Evolutionary conservation across 2,888 invertebrate species (phyloP).

Genomic region (Coremacera marginata): DNA sequence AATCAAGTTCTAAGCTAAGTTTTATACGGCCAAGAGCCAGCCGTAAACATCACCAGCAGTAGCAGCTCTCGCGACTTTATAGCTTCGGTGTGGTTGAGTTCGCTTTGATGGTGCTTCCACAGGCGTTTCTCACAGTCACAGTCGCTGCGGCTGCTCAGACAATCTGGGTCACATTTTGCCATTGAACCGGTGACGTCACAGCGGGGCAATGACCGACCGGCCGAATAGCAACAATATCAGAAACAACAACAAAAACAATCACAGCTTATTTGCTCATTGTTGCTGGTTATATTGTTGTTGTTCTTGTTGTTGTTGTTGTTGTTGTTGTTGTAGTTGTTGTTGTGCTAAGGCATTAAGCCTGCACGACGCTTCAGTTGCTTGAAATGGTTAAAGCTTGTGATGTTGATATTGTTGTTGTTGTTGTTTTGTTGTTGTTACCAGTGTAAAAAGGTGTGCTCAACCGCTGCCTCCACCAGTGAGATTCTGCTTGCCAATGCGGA

Average conservation of each 20-base stretch:
- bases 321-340: constrained; percentile 24
- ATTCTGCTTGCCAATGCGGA: constrained; percentile 53
- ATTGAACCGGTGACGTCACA: constrained; percentile 70
- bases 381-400: neutral
- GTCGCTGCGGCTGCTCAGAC: constrained; percentile 63
- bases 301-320: neutral
- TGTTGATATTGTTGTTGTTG: constrained; percentile 3
- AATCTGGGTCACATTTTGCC: constrained; percentile 71
- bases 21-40: neutral
- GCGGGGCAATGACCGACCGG: constrained; percentile 58
- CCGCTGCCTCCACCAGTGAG: constrained; percentile 18
- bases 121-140: constrained; percentile 27
- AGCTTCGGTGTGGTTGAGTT: neutral
- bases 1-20: neutral
- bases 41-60: neutral
- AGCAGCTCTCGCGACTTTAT: neutral
- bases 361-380: constrained; percentile 1
- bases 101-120: neutral
- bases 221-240: constrained; percentile 54
- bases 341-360: neutral
- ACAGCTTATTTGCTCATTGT: neutral
- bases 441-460: constrained; percentile 17
- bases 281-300: neutral
- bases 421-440: constrained; percentile 19
- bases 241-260: constrained; percentile 38